Conservation (phyloP, 2,797 vertebrate species). For the Molossus molossus region DNA sequence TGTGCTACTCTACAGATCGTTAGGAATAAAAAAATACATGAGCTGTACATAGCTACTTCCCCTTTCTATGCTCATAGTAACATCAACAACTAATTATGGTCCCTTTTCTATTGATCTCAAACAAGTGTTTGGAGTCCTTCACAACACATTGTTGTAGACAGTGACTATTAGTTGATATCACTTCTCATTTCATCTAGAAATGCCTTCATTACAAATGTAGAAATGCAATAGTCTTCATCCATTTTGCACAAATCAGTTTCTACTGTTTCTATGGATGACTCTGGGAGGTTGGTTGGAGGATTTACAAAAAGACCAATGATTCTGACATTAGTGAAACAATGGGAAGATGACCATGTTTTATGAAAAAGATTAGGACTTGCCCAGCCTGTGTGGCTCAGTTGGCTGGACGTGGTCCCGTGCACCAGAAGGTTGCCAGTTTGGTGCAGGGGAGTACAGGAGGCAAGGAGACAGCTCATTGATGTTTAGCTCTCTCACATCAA, state of each 20-base stretch:
- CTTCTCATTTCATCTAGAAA: slow-evolving; percentile 29
- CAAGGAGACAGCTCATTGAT: too few species aligned
- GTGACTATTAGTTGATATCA: slow-evolving; percentile 4
- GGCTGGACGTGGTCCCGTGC: too few species aligned
- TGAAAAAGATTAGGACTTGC: neutral
- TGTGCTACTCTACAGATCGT: neutral
- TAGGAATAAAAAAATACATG: neutral
- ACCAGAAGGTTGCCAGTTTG: too few species aligned
- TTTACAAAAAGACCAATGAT: slow-evolving; percentile 13
- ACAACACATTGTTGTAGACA: neutral
- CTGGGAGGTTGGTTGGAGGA: neutral
- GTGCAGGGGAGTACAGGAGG: too few species aligned
- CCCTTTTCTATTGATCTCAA: neutral
- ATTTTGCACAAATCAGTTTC: neutral
- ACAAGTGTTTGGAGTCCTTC: slow-evolving; percentile 9
- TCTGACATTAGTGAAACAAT: neutral
- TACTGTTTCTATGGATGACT: neutral
- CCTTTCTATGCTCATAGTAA: neutral
- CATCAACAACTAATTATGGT: neutral
- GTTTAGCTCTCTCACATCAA: too few species aligned
- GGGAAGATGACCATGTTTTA: neutral
- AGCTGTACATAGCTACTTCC: neutral
- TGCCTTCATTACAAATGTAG: neutral
- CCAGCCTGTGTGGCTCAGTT: too few species aligned
- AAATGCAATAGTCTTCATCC: neutral